Evolutionary conservation across 2,113 vertebrate genomes (phyloP).

Genomic region (Taurulus bubalis): DNA sequence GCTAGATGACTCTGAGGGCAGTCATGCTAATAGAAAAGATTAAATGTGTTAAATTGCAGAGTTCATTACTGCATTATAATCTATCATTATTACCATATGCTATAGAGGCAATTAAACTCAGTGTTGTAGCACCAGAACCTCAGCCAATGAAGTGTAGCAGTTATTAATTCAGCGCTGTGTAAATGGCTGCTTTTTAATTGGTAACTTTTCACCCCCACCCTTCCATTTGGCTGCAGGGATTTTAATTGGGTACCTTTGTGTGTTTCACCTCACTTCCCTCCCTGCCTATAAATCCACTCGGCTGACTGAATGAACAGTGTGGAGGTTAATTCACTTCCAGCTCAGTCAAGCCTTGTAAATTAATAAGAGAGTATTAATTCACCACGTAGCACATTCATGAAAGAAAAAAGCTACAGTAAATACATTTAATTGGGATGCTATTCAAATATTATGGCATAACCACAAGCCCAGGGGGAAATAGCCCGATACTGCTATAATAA

Average conservation of each 20-base stretch:
- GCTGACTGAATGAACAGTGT: constrained; percentile 28
- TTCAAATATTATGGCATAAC: not conserved
- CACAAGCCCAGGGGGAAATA: not conserved
- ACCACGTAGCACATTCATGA: not conserved
- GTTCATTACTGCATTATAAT: constrained; percentile 39
- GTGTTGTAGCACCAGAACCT: constrained; percentile 18
- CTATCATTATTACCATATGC: constrained; percentile 35
- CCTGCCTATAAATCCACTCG: constrained; percentile 43
- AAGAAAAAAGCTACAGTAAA: constrained; percentile 34
- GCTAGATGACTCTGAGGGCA: not conserved
- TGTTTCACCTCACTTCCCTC: constrained; percentile 32
- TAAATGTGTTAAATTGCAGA: constrained; percentile 35
- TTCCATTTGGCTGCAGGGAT: constrained; percentile 16
- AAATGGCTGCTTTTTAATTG: constrained; percentile 61
- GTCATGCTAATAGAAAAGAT: constrained; percentile 27
- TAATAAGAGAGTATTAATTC: constrained; percentile 31
- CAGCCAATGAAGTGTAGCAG: constrained; percentile 37
- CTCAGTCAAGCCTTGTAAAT: constrained; percentile 47
- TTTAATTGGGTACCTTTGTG: constrained; percentile 50
- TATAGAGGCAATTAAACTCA: constrained; percentile 43
- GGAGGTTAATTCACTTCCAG: constrained; percentile 61
- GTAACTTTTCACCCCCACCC: constrained; percentile 48
- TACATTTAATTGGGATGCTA: constrained; percentile 15
- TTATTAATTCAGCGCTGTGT: constrained; percentile 36
- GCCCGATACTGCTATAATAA: not conserved